Percentiles rank a stretch among this genome's conserved stretches.
phyloP scores from a whole-genome alignment of 2,113 vertebrate species.

The Ptychochromis oligacanthus region DNA sequence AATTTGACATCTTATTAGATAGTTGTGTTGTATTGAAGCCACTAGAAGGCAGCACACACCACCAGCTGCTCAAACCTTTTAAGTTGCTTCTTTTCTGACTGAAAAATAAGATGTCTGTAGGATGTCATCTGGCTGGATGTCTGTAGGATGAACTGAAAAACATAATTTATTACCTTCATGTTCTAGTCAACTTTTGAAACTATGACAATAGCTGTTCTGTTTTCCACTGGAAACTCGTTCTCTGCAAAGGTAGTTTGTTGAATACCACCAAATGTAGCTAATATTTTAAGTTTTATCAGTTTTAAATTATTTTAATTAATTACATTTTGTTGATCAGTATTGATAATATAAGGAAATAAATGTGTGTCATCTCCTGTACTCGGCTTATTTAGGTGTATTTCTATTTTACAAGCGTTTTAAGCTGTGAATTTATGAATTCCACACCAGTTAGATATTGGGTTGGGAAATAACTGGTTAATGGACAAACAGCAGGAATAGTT shows the following conservation, averaged over 20 bases:
- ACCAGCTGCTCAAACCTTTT: not conserved
- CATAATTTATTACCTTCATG: not conserved
- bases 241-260: not conserved
- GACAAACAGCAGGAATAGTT: constrained; percentile 1
- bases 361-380: not conserved
- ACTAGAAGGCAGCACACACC: constrained; percentile 49
- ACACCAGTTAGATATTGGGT: not conserved
- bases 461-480: not conserved
- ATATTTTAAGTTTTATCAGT: not conserved
- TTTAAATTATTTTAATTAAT: too few relatives aligned
- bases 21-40: not conserved
- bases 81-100: not conserved
- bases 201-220: not conserved
- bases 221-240: not conserved
- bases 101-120: not conserved
- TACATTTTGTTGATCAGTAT: not conserved
- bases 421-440: not conserved
- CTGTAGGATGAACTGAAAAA: not conserved
- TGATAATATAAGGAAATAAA: not conserved
- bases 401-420: not conserved
- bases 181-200: not conserved
- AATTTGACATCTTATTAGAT: not conserved
- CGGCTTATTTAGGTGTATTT: not conserved
- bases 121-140: too few relatives aligned
- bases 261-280: not conserved